A percentile compares a stretch with the other conserved stretches of the same genome.
phyloP scores from a whole-genome alignment of 2,888 invertebrate species.

The Sipha maydis region DNA sequence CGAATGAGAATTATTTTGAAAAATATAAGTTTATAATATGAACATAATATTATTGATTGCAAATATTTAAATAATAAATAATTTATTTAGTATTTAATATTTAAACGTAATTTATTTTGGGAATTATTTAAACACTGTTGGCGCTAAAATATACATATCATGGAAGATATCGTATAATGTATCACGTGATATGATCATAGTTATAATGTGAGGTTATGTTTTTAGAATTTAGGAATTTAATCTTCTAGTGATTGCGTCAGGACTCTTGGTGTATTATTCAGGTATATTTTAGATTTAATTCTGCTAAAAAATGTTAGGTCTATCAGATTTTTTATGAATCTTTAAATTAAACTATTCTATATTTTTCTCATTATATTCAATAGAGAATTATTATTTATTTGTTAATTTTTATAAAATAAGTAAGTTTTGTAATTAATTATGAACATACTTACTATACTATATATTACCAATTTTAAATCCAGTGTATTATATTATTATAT shows the following conservation, averaged over 20 bases:
- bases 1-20: no score
- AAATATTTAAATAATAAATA: no score
- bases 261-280: neutral
- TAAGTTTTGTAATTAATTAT: neutral
- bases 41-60: no score
- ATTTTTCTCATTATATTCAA: neutral
- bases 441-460: neutral
- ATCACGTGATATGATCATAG: slow-evolving; percentile 50
- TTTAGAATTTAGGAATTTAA: slow-evolving; percentile 22
- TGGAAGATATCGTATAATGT: neutral
- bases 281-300: neutral
- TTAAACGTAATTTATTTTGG: no score
- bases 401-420: neutral
- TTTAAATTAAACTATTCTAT: neutral
- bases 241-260: slow-evolving; percentile 50
- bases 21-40: no score
- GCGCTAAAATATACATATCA: neutral
- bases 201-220: slow-evolving; percentile 52
- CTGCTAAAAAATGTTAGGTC: neutral
- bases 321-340: neutral
- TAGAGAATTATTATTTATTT: neutral
- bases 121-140: no score
- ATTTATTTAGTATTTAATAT: no score
- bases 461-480: neutral
- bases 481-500: neutral